phyloP scores from a whole-genome alignment of 2,888 invertebrate genomes.

The Tachina fera region DNA sequence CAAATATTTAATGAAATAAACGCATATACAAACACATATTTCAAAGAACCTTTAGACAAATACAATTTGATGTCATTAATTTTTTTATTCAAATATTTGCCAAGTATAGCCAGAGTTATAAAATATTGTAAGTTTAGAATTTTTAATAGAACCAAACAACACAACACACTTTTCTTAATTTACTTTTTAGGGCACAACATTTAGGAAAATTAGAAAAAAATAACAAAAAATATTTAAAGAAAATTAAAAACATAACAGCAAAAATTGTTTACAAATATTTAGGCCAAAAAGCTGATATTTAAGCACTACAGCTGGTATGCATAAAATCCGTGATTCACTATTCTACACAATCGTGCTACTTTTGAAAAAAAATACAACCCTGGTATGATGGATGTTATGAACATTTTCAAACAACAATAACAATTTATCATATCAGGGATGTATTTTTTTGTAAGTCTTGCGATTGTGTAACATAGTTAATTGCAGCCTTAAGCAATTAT shows the following conservation, averaged over 20 bases:
- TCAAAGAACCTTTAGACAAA: background rate
- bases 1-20: constrained; percentile 15
- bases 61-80: no score
- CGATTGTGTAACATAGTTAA: no score
- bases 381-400: no score
- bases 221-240: constrained; percentile 6
- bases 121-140: constrained; percentile 1
- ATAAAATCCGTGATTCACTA: no score
- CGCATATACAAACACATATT: background rate
- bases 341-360: no score
- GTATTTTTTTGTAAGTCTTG: no score
- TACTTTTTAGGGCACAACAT: constrained; percentile 61
- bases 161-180: constrained; percentile 32
- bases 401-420: no score
- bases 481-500: no score
- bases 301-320: no score
- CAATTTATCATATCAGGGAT: no score
- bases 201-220: constrained; percentile 27
- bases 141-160: constrained; percentile 55
- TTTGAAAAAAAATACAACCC: no score
- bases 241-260: constrained; percentile 18
- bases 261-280: constrained; percentile 5
- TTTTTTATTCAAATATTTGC: constrained; percentile 9
- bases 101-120: background rate
- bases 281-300: background rate